These are phyloP conservation scores for Stomorhina lunata DNA, from an alignment of 2,888 invertebrate species.

Conservation along the genomic window DNA sequence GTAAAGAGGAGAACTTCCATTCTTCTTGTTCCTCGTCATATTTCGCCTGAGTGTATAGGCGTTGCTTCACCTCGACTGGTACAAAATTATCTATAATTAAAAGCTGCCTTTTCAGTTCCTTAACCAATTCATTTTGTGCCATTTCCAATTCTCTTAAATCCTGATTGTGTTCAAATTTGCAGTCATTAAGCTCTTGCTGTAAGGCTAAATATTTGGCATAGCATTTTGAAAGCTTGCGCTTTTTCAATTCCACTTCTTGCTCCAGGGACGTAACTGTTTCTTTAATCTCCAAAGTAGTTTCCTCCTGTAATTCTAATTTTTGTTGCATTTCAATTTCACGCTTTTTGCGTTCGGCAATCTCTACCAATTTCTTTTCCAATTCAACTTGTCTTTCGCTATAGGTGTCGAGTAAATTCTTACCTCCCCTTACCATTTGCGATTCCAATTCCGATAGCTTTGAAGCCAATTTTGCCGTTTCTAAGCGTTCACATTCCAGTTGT, in stretches of 20 bases:
- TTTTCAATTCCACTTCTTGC: constrained; percentile 98
- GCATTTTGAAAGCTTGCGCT: constrained; percentile 93
- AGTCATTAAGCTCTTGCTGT: constrained; percentile 89
- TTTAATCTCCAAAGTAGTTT: constrained; percentile 93
- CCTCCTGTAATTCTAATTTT: constrained; percentile 95
- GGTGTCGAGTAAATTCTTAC: constrained; percentile 96
- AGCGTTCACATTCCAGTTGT: constrained; percentile 84
- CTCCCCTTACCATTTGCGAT: constrained; percentile 95
- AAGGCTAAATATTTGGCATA: constrained; percentile 87
- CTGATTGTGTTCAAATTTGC: constrained; percentile 92
- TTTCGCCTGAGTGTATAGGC: constrained; percentile 86
- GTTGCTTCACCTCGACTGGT: constrained; percentile 89
- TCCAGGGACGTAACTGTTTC: constrained; percentile 95
- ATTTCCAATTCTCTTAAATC: constrained; percentile 96
- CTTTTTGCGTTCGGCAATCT: constrained; percentile 91
- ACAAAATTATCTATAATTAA: constrained; percentile 95
- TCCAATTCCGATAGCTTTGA: constrained; percentile 91
- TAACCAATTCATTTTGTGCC: constrained; percentile 93
- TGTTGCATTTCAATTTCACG: constrained; percentile 93
- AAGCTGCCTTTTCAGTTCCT: constrained; percentile 93
- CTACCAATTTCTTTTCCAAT: constrained; percentile 90
- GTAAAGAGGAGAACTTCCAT: constrained; percentile 82
- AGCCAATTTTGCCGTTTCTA: constrained; percentile 87
- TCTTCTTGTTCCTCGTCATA: constrained; percentile 92
- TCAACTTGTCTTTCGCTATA: constrained; percentile 96